Evolutionary conservation across 2,797 vertebrate species (phyloP).

Genomic region (Amazona ochrocephala): DNA sequence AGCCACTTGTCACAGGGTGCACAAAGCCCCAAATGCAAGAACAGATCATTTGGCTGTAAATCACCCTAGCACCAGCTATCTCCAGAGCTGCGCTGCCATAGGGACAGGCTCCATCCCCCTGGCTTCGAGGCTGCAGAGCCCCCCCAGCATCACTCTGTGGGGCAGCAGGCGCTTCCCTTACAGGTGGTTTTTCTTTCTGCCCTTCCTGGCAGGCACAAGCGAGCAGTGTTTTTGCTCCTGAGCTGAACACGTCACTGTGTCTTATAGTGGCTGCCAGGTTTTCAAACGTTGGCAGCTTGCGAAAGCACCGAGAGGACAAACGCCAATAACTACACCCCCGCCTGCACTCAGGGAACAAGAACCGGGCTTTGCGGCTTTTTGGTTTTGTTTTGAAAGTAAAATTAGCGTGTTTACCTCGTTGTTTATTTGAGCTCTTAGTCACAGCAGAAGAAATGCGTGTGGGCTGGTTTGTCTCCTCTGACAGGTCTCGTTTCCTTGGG

Average conservation of each 20-base stretch:
- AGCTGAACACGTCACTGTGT: neutral
- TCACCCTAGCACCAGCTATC: neutral
- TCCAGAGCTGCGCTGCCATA: neutral
- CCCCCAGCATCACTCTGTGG: neutral
- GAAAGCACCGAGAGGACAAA: neutral
- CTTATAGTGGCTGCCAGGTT: neutral
- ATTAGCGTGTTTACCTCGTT: neutral
- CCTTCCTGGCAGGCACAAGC: neutral
- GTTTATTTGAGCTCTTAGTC: conserved; percentile 20
- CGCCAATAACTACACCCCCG: neutral
- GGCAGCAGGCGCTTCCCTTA: neutral
- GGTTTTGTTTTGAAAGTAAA: conserved; percentile 42
- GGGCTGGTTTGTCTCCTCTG: conserved; percentile 3
- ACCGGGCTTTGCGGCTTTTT: neutral
- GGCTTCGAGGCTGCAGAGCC: accelerated
- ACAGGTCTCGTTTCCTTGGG: neutral
- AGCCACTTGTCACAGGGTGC: neutral
- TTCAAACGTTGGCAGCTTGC: neutral
- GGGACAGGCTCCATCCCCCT: neutral
- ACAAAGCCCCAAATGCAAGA: neutral
- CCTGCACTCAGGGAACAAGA: neutral
- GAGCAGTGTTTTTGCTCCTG: neutral
- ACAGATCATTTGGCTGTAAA: neutral
- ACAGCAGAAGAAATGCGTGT: neutral
- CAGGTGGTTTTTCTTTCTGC: neutral